Percentiles rank a stretch among this genome's conserved stretches.
These are phyloP conservation scores for Zele albiditarsus DNA, from an alignment of 2,888 invertebrate species.

Conservation along the genomic window DNA sequence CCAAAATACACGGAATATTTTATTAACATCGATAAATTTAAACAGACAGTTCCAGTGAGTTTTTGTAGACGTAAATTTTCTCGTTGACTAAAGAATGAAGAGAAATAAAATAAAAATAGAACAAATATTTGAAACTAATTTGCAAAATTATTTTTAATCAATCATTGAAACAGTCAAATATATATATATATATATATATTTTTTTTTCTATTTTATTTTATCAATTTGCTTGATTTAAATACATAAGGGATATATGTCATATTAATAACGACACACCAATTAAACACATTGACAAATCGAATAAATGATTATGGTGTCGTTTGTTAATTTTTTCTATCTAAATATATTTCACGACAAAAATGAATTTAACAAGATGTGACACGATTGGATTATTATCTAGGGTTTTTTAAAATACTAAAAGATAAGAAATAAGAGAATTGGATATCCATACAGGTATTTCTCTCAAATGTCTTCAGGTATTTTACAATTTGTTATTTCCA, in stretches of 20 bases:
- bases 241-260: neutral
- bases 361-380: constrained; percentile 25
- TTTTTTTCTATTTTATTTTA: neutral
- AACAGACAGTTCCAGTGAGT: neutral
- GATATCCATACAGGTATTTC: neutral
- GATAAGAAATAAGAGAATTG: constrained; percentile 18
- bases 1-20: neutral
- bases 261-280: neutral
- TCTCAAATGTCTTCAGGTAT: neutral
- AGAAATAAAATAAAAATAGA: too few relatives aligned
- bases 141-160: neutral
- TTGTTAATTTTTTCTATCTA: neutral
- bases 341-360: constrained; percentile 3
- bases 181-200: neutral
- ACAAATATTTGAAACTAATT: neutral
- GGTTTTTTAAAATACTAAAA: constrained; percentile 26
- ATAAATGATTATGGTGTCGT: neutral
- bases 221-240: neutral
- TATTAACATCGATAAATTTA: constrained; percentile 2
- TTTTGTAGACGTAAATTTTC: neutral
- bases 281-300: neutral
- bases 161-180: neutral
- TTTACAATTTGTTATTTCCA: neutral
- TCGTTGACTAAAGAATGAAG: neutral
- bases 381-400: constrained; percentile 25